A percentile compares a stretch with the other conserved stretches of the same genome.
These are phyloP conservation scores for Thalassarche chlororhynchos DNA, from an alignment of 2,113 vertebrate species.

Conservation along the genomic window DNA sequence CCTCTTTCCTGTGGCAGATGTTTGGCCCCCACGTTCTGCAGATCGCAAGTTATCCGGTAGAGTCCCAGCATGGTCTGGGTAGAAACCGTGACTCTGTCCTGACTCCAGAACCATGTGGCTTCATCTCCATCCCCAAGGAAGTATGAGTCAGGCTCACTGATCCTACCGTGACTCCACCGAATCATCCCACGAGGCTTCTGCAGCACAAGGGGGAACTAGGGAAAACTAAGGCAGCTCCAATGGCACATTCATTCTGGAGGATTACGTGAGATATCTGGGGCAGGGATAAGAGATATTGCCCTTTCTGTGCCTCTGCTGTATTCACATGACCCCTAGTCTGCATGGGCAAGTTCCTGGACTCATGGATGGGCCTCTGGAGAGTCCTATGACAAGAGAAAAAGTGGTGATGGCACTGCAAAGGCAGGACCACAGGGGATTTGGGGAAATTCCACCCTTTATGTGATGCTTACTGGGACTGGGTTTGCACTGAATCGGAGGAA, in stretches of 20 bases:
- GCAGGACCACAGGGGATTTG: not conserved
- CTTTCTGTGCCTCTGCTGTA: not conserved
- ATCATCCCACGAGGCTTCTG: not conserved
- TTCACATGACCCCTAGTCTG: not conserved
- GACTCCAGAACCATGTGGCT: not conserved
- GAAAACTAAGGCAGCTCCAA: not conserved
- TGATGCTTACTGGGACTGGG: not conserved
- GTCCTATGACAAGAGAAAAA: not conserved
- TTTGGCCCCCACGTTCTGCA: not conserved
- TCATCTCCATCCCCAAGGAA: not conserved
- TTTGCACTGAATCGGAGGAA: not conserved
- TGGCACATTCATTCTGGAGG: not conserved
- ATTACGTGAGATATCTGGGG: not conserved
- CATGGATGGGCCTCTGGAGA: not conserved
- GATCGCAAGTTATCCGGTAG: not conserved
- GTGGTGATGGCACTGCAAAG: not conserved
- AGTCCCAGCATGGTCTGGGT: not conserved
- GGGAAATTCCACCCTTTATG: not conserved
- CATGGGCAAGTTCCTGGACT: not conserved
- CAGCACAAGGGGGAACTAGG: not conserved
- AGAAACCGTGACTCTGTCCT: not conserved
- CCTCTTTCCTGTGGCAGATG: not conserved
- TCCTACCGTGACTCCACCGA: not conserved
- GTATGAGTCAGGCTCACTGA: not conserved
- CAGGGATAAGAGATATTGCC: too few relatives aligned